Base-by-base conservation (phyloP, 2,797 vertebrate genomes). In the Pseudomugil gertrudae region DNA sequence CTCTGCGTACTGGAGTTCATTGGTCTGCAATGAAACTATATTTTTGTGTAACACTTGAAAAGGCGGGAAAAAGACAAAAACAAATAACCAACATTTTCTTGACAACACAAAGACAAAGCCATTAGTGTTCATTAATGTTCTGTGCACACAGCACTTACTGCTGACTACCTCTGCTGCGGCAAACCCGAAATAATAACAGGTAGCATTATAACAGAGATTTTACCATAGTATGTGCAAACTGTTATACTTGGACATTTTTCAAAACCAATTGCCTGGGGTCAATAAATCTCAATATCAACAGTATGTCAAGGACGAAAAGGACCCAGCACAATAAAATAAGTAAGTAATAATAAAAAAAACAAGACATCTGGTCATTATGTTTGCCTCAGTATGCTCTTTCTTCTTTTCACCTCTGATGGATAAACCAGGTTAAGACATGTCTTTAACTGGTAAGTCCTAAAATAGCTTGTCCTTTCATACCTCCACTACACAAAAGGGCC, bases 361-460 rank as follows among this genome's bases (percentile, higher is more conserved):
- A 47, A 72, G 80, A 78, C 69, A 80, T 82, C 58, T 76, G 65
- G 63, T 27, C 5, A 23, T 79, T 67, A 71, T 74, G 62, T 81
- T 86, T 70, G 43, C 65, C 63, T 2, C 51, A 81, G 79, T 79
- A 72, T n/a, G n/a, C n/a, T n/a, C n/a, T n/a, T n/a, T 81, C 67
- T 61, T 72, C 66, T 76, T 38, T 64, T 40, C 63, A 62, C 56
- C 67, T 76, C 58, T 72, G 76, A 86, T 84, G 84, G 76, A 89
- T 81, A 90, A 92, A 90, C 66, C 84, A 86, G 88, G 88, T 89
- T 88, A 90, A 90, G 83, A 83, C 81, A 82, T 86, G 85, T 81
- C 86, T 85, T 85, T 69, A 78, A 72, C 80, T 81, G 84, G 79
- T 79, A 76, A 83, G 77, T 79, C 90, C 82, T 79, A 86, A 89